Base-by-base conservation (phyloP, 2,797 vertebrate species). In the Molossus alvarezi region DNA sequence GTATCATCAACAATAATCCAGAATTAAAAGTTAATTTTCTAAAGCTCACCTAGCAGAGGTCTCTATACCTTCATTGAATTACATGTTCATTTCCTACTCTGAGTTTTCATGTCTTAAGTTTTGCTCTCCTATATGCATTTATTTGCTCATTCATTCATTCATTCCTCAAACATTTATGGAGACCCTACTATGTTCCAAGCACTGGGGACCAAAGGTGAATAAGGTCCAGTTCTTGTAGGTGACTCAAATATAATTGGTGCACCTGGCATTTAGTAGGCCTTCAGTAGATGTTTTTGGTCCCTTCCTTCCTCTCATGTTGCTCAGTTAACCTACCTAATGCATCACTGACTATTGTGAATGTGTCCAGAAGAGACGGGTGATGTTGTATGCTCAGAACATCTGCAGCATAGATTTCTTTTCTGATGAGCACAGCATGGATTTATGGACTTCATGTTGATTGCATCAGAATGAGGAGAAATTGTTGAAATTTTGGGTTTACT, bases 141-240 rank as follows among this genome's bases (percentile, higher is more conserved):
- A 65, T 51, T 5, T 1, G 9, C 29, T 80, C 64, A 29, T 15
- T 48, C 79, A 67, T 81, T 72, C 48, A 72, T n/a, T 88, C 57
- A 88, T 82, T 60, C 41, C 29, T 80, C 77, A 83, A n/a, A 82
- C 80, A 76, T 86, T 62, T 85, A 72, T 72, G 51, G 67, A 97
- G 51, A 41, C 25, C 20, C 25, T 83, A 27, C 83, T 87, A 15
- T 79, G 67, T 96, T 82, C 53, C 84, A 90, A 85, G 73, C 41
- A 41, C 90, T 48, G 62, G 62, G 55, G 48, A 71, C 51, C 45
- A 37, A 55, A 48, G 3, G 27, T 58, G 25, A 77, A 51, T 87
- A 79, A 51, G 73, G 12, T 25, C 18, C 13, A 37, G 29, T 45
- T 71, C 17, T 62, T 94, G 73, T 18, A 77, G 62, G 14, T 67